These are phyloP conservation scores for Bombus confusus DNA, from an alignment of 1,140 invertebrate species.

Conservation along the genomic window DNA sequence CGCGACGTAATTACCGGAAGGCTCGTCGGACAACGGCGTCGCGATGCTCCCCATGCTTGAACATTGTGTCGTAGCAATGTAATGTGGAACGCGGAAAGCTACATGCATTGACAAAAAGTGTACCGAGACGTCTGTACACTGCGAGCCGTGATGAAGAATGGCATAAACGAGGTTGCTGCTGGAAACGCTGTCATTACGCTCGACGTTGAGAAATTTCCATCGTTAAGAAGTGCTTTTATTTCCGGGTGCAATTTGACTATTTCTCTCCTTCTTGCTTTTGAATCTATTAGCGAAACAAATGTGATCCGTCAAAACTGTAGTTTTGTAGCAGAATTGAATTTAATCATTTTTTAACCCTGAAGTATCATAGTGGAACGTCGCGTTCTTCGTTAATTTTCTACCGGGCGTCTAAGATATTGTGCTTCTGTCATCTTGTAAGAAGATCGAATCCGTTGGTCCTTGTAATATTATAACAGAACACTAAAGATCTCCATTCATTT, in stretches of 20 bases:
- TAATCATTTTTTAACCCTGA: neutral
- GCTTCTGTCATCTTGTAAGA: too few species aligned
- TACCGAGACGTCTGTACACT: neutral
- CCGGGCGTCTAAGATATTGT: neutral
- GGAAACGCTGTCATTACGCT: neutral
- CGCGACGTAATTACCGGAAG: constrained; percentile 42
- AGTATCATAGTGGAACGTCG: neutral
- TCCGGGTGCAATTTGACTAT: neutral
- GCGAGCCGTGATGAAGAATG: neutral
- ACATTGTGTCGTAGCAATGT: constrained; percentile 5
- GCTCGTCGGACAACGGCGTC: constrained; percentile 27
- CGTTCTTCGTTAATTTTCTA: neutral
- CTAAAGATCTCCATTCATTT: too few species aligned
- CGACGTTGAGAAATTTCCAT: constrained; percentile 2
- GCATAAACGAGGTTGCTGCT: neutral
- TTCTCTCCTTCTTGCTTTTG: neutral
- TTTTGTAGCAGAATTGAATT: neutral
- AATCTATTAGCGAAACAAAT: neutral
- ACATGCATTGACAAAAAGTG: constrained; percentile 6
- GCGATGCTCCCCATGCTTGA: constrained; percentile 19
- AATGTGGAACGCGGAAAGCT: neutral
- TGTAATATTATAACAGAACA: too few species aligned
- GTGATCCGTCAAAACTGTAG: neutral
- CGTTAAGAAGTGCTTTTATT: too few species aligned
- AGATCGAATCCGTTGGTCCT: too few species aligned